Base-by-base conservation (phyloP, 2,888 invertebrate species). In the Ferrisia virgata region DNA sequence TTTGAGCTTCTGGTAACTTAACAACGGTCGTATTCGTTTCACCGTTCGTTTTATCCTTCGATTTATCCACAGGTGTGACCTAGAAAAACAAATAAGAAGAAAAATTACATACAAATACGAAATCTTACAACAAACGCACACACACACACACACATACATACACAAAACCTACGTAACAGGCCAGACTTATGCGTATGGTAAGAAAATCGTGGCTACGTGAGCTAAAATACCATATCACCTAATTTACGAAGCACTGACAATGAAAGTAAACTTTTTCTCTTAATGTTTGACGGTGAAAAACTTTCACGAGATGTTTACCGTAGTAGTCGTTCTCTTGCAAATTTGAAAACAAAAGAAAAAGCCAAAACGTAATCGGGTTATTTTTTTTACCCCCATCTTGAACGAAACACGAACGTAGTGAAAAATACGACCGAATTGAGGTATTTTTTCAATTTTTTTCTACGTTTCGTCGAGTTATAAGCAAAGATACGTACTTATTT, bases 1-100 rank as follows among this genome's bases (percentile, higher is more conserved):
- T 69, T 39, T 82, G 82, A 39, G 31, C 25, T 76, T 76, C 72
- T 83, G 83, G 83, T 83, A 83, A 83, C 83, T 83, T 83, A 28
- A 58, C 81, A 53, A 25, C 28, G 28, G n/a, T 36, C 72, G 72
- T 18, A n/a, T 33, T 31, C 36, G 72, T 36, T 36, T 72, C 72
- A n/a, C n/a, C 72, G 25, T 33, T 22, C 33, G 33, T 9, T 33
- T 83, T 83, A 76, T 83, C 43, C 22, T 72, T 83, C 31, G 83
- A 76, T 31, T 83, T 76, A 47, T 84, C 39, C 33, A 79, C 79
- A 36, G 79, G 84, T 36, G 84, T 79, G 39, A 53, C 84, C 84
- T 84, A 40, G 15, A 78, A 53, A 78, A 69, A 25, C 8, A 33
- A 78, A 43, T 33, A 4, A 1, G 5, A 64, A 64, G 28, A 64